These are phyloP conservation scores for Pao palembangensis DNA, from an alignment of 2,113 vertebrate species.

Conservation along the genomic window DNA sequence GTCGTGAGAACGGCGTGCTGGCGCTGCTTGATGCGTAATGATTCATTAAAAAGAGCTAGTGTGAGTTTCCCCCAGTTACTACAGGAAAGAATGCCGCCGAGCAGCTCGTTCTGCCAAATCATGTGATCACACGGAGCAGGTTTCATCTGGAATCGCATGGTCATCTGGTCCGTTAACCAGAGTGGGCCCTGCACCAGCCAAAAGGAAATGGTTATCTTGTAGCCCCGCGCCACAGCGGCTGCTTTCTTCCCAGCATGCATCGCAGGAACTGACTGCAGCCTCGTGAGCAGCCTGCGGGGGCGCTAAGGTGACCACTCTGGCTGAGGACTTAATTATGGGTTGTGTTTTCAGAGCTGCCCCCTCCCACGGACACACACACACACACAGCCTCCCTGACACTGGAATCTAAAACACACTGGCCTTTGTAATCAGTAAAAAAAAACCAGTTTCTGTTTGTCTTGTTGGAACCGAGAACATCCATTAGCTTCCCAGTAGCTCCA, in stretches of 20 bases:
- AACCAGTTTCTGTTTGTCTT: no score
- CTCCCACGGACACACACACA: not conserved
- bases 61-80: no score
- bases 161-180: no score
- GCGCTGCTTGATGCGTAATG: not conserved
- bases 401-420: not conserved
- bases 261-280: slow-evolving; percentile 14
- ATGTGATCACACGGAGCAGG: slow-evolving; percentile 42
- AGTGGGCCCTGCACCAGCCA: no score
- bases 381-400: not conserved
- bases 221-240: no score
- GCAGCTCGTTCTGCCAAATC: slow-evolving; percentile 52
- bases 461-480: no score
- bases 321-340: slow-evolving; percentile 30
- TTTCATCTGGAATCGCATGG: slow-evolving; percentile 50
- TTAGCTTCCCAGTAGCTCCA: no score
- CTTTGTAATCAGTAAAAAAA: not conserved
- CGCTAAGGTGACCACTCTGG: slow-evolving; percentile 23
- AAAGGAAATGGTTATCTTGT: no score
- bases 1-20: not conserved
- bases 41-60: slow-evolving; percentile 1
- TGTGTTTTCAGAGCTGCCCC: slow-evolving; percentile 16
- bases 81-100: slow-evolving; percentile 28
- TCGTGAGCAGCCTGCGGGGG: slow-evolving; percentile 10
- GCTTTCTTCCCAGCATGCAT: no score